phyloP scores from a whole-genome alignment of 37 sponge, comb jelly and placozoan species.

The Spongilla lacustris region DNA sequence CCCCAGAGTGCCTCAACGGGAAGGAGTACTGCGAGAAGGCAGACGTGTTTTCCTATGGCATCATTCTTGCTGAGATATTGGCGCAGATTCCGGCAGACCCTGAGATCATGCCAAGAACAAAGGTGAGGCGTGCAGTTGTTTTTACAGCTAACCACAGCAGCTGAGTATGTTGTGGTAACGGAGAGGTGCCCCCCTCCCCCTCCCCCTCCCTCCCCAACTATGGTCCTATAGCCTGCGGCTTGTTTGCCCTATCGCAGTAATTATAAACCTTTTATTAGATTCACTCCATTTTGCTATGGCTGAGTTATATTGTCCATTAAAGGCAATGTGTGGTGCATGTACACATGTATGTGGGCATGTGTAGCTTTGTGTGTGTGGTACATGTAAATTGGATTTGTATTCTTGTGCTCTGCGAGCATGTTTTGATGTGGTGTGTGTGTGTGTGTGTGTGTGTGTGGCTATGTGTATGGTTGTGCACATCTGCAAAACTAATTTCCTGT shows the following conservation, averaged over 20 bases:
- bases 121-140: constrained; percentile 37
- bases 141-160: too few species aligned
- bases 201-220: background rate
- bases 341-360: background rate
- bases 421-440: constrained; percentile 5
- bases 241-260: background rate
- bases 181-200: background rate
- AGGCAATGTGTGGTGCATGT: constrained; percentile 2
- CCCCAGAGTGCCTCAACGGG: constrained; percentile 89
- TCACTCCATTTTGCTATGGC: too few species aligned
- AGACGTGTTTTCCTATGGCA: constrained; percentile 94
- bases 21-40: constrained; percentile 86
- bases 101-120: constrained; percentile 83
- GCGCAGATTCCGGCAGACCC: constrained; percentile 85
- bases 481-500: background rate
- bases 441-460: background rate
- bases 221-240: too few species aligned
- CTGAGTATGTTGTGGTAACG: background rate
- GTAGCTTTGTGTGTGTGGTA: background rate
- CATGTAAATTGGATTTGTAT: too few species aligned
- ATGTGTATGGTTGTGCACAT: too few species aligned
- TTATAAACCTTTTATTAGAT: background rate
- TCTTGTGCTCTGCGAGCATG: too few species aligned
- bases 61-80: constrained; percentile 84
- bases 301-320: too few species aligned